Base-by-base conservation (phyloP, 2,797 vertebrate species). In the Serranus cabrilla region DNA sequence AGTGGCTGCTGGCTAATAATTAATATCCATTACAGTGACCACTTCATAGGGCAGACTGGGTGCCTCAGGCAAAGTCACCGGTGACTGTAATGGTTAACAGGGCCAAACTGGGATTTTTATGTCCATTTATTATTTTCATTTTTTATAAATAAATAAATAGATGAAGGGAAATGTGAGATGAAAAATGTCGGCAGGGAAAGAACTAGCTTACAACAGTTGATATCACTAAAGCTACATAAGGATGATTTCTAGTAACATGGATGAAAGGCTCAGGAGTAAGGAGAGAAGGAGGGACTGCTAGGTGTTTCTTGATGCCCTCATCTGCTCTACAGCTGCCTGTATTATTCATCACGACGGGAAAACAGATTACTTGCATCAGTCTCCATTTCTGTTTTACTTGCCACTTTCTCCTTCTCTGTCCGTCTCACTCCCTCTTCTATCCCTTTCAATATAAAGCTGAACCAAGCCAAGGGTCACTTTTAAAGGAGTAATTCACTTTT, bases 1-100 rank as follows among this genome's bases (percentile, higher is more conserved):
- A 91, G 91, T 90, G 87, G 83, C 86, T 91, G 75, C 90, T 89
- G 80, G 91, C 91, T 93, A 92, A 95, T 95, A 93, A 95, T 94
- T 94, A 93, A 94, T 92, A 90, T 88, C 89, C 78, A 90, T 91
- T 93, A 88, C 85, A 75, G 71, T 76, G 90, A 76, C 82, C 82
- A 88, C 89, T 89, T 83, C 52, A 86, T 31, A 75, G 78, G 62
- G 76, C 57, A 34, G 79, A 23, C 62, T 5, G 27, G 67, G 40
- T 64, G 78, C 82, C 79, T 54, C 57, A 6, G 69, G 83, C 66
- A 88, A 86, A 88, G 86, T 87, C 75, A 84, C 42, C 0, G 4
- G 37, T 49, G 49, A 70, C 65, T 82, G 67, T 84, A 80, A 84
- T 81, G 80, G 85, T 92, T 87, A 89, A 89, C 50, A 0, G 65